Evolutionary conservation across 2,797 vertebrate species (phyloP).

Genomic region (Heterohyrax brucei): DNA sequence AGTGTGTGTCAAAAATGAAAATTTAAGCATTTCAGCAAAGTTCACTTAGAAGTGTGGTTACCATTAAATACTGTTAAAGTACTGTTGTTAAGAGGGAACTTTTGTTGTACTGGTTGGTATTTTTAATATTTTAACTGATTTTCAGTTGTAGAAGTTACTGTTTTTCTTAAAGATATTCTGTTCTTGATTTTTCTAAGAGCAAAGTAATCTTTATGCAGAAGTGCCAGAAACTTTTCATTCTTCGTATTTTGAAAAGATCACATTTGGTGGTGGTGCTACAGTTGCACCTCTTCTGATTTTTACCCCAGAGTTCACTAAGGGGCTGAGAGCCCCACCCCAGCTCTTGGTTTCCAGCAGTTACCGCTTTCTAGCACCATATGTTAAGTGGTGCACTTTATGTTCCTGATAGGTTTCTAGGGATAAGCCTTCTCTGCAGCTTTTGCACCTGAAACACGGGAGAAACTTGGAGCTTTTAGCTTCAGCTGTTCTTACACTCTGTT

Average conservation of each 20-base stretch:
- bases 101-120: conserved; percentile 9
- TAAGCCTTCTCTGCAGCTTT: conserved; percentile 26
- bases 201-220: conserved; percentile 39
- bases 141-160: conserved; percentile 61
- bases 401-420: background rate
- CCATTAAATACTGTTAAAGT: conserved; percentile 30
- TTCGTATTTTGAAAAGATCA: background rate
- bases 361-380: background rate
- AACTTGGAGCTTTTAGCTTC: background rate
- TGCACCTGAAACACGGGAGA: conserved; percentile 29
- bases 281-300: background rate
- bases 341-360: conserved; percentile 28
- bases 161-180: conserved; percentile 26
- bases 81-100: conserved; percentile 55
- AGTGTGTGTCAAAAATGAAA: conserved; percentile 41
- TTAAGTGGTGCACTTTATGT: background rate
- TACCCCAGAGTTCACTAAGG: background rate
- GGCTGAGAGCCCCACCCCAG: background rate
- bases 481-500: background rate
- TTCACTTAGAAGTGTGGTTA: background rate
- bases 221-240: conserved; percentile 11
- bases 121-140: conserved; percentile 60
- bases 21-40: conserved; percentile 31
- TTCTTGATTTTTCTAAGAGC: conserved; percentile 19
- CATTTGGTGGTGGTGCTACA: background rate